Evolutionary conservation across 2,113 vertebrate genomes (phyloP), one percentile per base, ranked within the genome.

Genomic region (Stegostoma tigrinum): DNA sequence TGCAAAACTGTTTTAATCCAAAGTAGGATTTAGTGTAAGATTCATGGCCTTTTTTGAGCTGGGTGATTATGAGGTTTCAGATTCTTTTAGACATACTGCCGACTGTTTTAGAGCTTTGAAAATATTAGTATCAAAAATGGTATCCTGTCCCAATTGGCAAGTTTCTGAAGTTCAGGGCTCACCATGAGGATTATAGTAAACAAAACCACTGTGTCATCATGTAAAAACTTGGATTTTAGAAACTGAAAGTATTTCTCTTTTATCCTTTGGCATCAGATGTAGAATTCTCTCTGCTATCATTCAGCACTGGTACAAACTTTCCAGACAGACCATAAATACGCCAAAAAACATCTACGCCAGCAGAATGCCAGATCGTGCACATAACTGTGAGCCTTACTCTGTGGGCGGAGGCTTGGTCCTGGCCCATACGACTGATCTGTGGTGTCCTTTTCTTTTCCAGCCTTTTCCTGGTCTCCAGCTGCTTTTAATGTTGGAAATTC

Each of bases 361-460:
- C 27, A 5, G 21, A 6, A 23, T 23, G 48, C 72, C 27, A 15
- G 68, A 1, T 52, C 24, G 19, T 34, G 30, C 89, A 66, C 7
- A 21, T 67, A 64, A 0, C 17, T 15, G 0, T 85, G 95, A 52
- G 96, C 2, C 99, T 98, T 97, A 99, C 99, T 99, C 98, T 99
- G 99, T 72, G 99, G 99, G 99, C 99, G 99, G 99, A 99, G 99
- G 99, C 99, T 99, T 99, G 99, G 99, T 99, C 99, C 99, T 97
- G 99, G 99, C 99, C 99, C 99, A 99, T 99, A 99, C 98, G 99
- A 99, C 98, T 97, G 99, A 99, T 99, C 99, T 98, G 98, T 99
- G 98, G 96, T 98, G 98, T 98, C 99, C 99, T 98, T 99, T 99
- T 99, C 99, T 99, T 98, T 99, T 98, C 98, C 99, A 99, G 96